phyloP scores from a whole-genome alignment of 2,888 invertebrate species.

The Zygogramma bicolorata region DNA sequence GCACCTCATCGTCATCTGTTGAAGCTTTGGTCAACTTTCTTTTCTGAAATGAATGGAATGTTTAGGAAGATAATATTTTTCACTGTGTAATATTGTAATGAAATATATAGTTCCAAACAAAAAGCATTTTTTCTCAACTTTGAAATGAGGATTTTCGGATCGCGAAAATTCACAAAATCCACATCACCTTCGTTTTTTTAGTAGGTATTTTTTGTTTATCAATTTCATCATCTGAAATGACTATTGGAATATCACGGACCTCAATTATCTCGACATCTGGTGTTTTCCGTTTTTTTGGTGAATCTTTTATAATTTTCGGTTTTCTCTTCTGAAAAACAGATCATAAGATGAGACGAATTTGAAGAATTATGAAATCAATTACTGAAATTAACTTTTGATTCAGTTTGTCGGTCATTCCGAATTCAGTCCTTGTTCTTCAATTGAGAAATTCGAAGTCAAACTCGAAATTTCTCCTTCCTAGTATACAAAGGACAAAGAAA shows the following conservation, averaged over 20 bases:
- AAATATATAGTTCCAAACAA: neutral
- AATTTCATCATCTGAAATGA: neutral
- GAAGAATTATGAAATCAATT: neutral
- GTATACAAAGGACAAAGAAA: too few species aligned
- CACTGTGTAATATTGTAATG: too few species aligned
- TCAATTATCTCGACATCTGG: neutral
- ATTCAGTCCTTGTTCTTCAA: too few species aligned
- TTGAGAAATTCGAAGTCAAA: too few species aligned
- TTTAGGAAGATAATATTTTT: neutral
- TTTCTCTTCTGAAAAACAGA: neutral
- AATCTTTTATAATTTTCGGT: neutral
- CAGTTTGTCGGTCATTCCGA: neutral
- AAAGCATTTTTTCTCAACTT: neutral
- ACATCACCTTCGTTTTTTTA: neutral
- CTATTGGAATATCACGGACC: neutral
- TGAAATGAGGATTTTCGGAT: neutral
- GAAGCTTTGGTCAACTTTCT: neutral
- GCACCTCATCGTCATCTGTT: neutral
- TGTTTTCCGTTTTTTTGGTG: neutral
- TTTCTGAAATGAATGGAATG: neutral
- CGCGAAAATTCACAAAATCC: too few species aligned
- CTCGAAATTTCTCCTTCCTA: too few species aligned
- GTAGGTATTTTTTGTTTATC: neutral
- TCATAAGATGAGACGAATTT: neutral
- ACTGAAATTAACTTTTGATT: neutral